Percentiles rank a stretch among this genome's conserved stretches.
Conservation (phyloP, 2,113 vertebrate genomes). For the Cranoglanis bouderius region DNA sequence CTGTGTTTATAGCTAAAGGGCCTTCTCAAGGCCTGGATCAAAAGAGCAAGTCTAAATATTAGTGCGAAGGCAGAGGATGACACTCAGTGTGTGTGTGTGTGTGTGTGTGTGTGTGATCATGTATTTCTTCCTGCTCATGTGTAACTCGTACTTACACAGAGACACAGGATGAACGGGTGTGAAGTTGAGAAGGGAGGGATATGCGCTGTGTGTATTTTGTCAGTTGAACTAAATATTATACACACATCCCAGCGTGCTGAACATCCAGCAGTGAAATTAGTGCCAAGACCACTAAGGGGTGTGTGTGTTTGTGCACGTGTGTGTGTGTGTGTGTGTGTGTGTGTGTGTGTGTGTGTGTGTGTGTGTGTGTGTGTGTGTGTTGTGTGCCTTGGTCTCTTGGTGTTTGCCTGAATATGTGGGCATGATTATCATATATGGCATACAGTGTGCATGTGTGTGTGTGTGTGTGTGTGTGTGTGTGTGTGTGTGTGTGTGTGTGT, state of each 20-base stretch:
- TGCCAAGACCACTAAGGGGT: not conserved
- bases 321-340: constrained; percentile 6
- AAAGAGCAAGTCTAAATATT: constrained; percentile 54
- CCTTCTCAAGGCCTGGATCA: constrained; percentile 34
- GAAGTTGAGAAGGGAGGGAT: constrained; percentile 40
- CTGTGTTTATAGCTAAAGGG: constrained; percentile 47
- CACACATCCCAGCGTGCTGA: constrained; percentile 61
- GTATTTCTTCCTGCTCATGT: constrained; percentile 24
- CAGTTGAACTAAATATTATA: constrained; percentile 66
- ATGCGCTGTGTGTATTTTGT: constrained; percentile 55
- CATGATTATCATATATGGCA: not conserved
- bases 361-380: not conserved
- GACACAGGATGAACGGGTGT: constrained; percentile 41
- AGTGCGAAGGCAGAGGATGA: constrained; percentile 30
- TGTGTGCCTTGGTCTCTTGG: not conserved
- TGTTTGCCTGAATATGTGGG: not conserved
- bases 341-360: constrained; percentile 1
- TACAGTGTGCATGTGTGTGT: not conserved
- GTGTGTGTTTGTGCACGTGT: not conserved
- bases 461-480: not conserved
- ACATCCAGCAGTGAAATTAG: constrained; percentile 55
- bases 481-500: not conserved
- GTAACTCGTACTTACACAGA: not conserved
- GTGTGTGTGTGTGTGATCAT: constrained; percentile 2
- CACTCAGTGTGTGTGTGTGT: constrained; percentile 17